Base-by-base conservation (phyloP, 1,140 invertebrate species). In the Zophobas atratus region DNA sequence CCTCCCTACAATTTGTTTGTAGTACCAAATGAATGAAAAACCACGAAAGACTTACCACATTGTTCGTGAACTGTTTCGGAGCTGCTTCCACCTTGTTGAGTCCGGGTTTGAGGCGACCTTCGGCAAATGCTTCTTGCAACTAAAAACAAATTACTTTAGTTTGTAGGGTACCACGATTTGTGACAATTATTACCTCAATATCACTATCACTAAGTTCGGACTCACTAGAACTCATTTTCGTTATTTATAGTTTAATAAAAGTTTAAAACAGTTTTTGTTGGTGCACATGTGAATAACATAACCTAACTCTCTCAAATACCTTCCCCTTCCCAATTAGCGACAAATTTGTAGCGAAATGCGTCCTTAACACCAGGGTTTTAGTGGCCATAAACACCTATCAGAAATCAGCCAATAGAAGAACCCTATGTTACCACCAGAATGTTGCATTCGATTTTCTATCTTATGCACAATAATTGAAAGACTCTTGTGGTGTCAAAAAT, bases 61-160 rank as follows among this genome's bases (percentile, higher is more conserved):
- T 92, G 86, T 95, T 94, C 6, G 89, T 89, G 72, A 88, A 87
- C 57, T 86, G 84, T 82, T 90, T 91, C 38, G 90, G 90, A 53
- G 90, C 85, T 79, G 87, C 86, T 79, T 91, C 89, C 39, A 91
- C 89, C 77, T 92, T 88, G 87, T 96, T 96, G 0, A 97, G 85
- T 5, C 96, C 96, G 0, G 95, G 94, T 86, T 97, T 95, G 0
- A 98, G 80, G 71, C 93, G 87, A 5, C 95, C 95, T 78, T 91
- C 90, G 1, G 92, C 92, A 87, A 97, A 96, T 0, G 95, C 95
- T 87, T 94, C 91, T 91, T 95, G 95, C 57, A 97, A 85, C 94
- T 97, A 77, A 63, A 38, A 20, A 20, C 20, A 20, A 41, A 53
- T 57, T 70, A 53, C 53, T 72, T 77, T 60, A 46, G 36, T 6